Conservation (phyloP, 2,113 vertebrate genomes). For the Pituophis catenifer region DNA sequence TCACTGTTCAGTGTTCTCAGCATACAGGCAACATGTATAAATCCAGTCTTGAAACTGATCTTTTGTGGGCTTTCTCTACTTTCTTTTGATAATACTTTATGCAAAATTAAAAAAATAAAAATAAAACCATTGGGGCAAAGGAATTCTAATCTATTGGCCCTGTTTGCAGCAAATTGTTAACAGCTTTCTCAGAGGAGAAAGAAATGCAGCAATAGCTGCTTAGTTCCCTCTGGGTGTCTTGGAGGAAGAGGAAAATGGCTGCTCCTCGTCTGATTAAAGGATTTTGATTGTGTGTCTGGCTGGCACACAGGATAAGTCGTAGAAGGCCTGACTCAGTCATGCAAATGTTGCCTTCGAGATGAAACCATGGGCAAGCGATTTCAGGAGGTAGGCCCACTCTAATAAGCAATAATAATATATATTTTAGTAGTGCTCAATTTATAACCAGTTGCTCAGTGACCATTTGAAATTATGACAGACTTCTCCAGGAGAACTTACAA, state of each 20-base stretch:
- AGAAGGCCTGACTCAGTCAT: not conserved
- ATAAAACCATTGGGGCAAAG: not conserved
- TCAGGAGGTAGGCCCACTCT: not conserved
- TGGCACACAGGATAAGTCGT: not conserved
- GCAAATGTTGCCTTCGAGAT: not conserved
- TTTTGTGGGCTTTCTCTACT: not conserved
- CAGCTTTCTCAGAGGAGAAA: not conserved
- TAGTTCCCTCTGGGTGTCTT: not conserved
- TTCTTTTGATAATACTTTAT: not conserved
- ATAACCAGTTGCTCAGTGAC: not conserved
- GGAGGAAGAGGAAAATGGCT: not conserved
- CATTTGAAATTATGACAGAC: not conserved
- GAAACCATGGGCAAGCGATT: not conserved
- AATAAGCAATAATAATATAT: not conserved
- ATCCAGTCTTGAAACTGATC: not conserved
- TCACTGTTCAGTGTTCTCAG: not conserved
- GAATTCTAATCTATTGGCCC: not conserved
- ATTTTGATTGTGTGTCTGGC: not conserved
- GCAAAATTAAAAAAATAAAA: not conserved
- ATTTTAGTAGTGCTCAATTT: not conserved
- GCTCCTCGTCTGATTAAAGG: not conserved
- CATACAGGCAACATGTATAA: not conserved
- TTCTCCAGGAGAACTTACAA: not conserved
- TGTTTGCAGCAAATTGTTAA: not conserved
- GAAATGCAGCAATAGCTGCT: not conserved